phyloP scores from a whole-genome alignment of 2,888 invertebrate genomes.

The Cheilosia vernalis region DNA sequence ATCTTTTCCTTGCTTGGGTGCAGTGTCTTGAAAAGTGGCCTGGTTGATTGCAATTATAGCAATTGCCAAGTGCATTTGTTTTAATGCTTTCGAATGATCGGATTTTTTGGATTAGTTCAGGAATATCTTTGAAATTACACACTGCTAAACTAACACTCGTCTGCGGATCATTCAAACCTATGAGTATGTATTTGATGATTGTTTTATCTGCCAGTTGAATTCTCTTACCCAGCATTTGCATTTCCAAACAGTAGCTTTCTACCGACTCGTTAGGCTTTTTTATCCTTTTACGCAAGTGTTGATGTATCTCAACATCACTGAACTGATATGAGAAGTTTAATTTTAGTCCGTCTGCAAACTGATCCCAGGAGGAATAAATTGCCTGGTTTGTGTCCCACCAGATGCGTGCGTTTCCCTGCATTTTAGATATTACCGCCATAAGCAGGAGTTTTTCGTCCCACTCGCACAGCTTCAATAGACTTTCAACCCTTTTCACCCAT shows the following conservation, averaged over 20 bases:
- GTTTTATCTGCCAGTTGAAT: slow-evolving; percentile 22
- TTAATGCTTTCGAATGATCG: background rate
- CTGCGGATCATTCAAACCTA: slow-evolving; percentile 15
- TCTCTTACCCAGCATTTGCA: slow-evolving; percentile 27
- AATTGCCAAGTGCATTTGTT: background rate
- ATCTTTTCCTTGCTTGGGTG: no score
- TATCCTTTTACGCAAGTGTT: background rate
- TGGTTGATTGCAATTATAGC: no score
- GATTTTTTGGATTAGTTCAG: slow-evolving; percentile 11
- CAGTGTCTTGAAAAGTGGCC: no score
- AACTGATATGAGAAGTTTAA: background rate
- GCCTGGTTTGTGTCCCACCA: slow-evolving; percentile 28
- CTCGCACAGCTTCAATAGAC: background rate
- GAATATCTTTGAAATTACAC: background rate
- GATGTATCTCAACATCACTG: background rate
- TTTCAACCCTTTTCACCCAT: slow-evolving; percentile 13
- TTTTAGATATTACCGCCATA: slow-evolving; percentile 27
- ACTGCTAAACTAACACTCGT: slow-evolving; percentile 19
- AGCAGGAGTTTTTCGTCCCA: slow-evolving; percentile 20
- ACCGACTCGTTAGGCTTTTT: slow-evolving; percentile 5
- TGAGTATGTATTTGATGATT: slow-evolving; percentile 25
- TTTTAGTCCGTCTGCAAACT: slow-evolving; percentile 9
- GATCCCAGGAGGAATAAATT: slow-evolving; percentile 4
- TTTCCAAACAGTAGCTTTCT: slow-evolving; percentile 7
- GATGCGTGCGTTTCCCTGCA: slow-evolving; percentile 17